These are phyloP conservation scores for Lycia hirtaria DNA, from an alignment of 2,888 invertebrate genomes.

Conservation along the genomic window DNA sequence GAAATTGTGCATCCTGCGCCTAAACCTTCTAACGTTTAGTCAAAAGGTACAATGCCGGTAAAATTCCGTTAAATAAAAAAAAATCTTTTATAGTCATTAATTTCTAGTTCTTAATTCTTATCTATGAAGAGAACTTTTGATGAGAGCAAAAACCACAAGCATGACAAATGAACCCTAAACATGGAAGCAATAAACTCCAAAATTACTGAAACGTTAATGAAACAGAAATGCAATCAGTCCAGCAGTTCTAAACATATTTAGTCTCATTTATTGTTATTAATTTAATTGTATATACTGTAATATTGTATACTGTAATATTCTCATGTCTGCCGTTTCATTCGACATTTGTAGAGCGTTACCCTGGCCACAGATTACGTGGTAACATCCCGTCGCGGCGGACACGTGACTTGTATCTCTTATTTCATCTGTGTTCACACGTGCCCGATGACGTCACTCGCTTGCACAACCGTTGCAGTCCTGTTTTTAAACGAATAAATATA, in stretches of 20 bases:
- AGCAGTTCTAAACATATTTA: not conserved
- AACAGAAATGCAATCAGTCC: not conserved
- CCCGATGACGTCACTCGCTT: conserved; percentile 34
- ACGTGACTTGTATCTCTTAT: conserved; percentile 22
- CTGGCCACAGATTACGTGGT: conserved; percentile 9
- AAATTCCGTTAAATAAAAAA: too few relatives aligned
- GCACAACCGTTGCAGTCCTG: conserved; percentile 20
- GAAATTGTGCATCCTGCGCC: too few relatives aligned
- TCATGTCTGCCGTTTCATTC: not conserved
- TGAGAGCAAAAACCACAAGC: too few relatives aligned
- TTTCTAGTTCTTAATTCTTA: too few relatives aligned
- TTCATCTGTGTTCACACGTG: conserved; percentile 25
- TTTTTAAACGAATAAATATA: not conserved
- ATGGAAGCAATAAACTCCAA: too few relatives aligned
- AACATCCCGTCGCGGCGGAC: conserved; percentile 2
- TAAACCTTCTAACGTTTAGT: too few relatives aligned
- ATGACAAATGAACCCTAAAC: too few relatives aligned
- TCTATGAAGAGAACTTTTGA: too few relatives aligned
- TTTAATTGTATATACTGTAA: not conserved
- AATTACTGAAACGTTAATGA: too few relatives aligned
- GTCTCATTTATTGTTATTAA: not conserved
- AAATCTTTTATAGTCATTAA: too few relatives aligned
- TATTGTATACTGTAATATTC: too few relatives aligned
- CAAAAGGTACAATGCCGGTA: too few relatives aligned
- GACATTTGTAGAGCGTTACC: conserved; percentile 23